Conservation (phyloP, 2,113 vertebrate genomes). For the Ptilorrhoa leucosticta region DNA sequence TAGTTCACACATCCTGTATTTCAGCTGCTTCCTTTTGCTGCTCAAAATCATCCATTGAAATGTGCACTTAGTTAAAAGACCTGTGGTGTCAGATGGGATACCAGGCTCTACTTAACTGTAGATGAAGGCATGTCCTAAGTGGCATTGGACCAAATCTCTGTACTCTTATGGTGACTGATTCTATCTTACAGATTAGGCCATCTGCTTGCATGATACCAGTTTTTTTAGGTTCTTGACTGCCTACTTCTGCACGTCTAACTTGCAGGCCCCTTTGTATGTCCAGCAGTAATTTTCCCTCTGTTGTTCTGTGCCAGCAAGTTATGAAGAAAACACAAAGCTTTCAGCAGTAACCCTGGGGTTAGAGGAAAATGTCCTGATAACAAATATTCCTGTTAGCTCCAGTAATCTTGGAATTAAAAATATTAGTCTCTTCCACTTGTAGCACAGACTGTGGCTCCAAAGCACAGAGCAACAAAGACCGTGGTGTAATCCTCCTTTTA, state of each 20-base stretch:
- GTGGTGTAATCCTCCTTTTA: not conserved
- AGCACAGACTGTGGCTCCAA: not conserved
- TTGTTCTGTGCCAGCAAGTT: not conserved
- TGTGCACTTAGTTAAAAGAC: not conserved
- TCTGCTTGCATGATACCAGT: not conserved
- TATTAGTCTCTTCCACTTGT: not conserved
- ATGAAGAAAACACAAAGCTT: not conserved
- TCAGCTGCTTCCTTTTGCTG: not conserved
- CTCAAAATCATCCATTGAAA: not conserved
- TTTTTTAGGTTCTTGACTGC: not conserved
- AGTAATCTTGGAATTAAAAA: slow-evolving; percentile 10
- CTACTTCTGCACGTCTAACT: not conserved
- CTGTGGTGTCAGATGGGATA: not conserved
- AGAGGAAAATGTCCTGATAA: not conserved
- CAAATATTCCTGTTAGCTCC: not conserved
- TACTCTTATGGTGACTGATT: not conserved
- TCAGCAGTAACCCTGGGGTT: not conserved
- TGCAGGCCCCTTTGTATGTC: not conserved
- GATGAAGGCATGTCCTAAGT: not conserved
- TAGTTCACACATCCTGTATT: not conserved
- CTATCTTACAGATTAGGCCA: rapidly evolving
- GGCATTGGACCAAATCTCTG: not conserved
- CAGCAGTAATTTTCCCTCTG: not conserved
- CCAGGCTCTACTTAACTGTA: not conserved
- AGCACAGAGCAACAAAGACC: not conserved